phyloP scores from a whole-genome alignment of 2,113 vertebrate species.

The Macrotus californicus region DNA sequence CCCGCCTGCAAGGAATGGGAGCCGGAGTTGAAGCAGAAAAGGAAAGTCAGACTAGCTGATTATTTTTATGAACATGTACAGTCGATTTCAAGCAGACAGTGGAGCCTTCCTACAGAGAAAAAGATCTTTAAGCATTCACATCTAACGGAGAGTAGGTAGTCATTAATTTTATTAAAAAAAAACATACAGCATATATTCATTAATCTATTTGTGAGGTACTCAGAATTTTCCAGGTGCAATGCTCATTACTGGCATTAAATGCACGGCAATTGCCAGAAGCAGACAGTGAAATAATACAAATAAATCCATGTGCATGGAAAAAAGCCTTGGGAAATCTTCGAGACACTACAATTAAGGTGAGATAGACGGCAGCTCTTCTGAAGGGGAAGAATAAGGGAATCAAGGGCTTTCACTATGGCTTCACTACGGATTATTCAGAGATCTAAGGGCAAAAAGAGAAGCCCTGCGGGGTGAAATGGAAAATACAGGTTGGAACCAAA shows the following conservation, averaged over 20 bases:
- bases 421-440: constrained; percentile 61
- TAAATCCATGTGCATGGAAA: constrained; percentile 14
- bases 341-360: constrained; percentile 42
- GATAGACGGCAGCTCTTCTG: constrained; percentile 29
- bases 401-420: constrained; percentile 59
- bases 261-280: constrained; percentile 4
- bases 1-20: not conserved
- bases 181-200: constrained; percentile 26
- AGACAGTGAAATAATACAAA: constrained; percentile 63
- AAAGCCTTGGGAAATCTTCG: constrained; percentile 40
- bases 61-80: not conserved
- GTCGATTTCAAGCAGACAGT: constrained; percentile 3
- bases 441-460: constrained; percentile 61
- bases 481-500: constrained; percentile 47
- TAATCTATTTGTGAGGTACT: constrained; percentile 37
- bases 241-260: constrained; percentile 42
- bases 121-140: not conserved
- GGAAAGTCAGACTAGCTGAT: not conserved
- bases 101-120: not conserved
- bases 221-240: constrained; percentile 55
- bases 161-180: constrained; percentile 40
- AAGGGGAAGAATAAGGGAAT: constrained; percentile 41
- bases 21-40: not conserved
- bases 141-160: not conserved
- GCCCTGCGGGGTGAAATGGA: constrained; percentile 45